Percentiles rank a stretch among this genome's conserved stretches.
phyloP scores from a whole-genome alignment of 2,797 vertebrate species.

The Catamblyrhynchus diadema region DNA sequence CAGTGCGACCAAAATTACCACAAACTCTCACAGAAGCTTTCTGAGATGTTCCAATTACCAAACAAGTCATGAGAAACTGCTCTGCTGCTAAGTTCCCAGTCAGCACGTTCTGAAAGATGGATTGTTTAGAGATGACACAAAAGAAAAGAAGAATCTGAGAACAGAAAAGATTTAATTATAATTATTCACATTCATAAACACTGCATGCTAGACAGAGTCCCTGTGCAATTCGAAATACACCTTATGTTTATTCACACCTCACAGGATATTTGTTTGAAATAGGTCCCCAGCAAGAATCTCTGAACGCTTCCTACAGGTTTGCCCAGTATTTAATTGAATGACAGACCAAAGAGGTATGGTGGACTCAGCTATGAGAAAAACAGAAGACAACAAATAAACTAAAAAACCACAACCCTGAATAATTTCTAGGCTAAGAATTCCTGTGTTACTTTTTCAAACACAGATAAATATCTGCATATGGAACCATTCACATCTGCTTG shows the following conservation, averaged over 20 bases:
- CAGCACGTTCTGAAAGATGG: neutral
- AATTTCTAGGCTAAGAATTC: neutral
- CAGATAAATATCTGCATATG: neutral
- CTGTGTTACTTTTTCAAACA: neutral
- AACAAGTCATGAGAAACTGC: constrained; percentile 20
- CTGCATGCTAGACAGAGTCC: neutral
- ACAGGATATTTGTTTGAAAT: neutral
- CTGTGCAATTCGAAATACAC: neutral
- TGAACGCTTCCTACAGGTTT: neutral
- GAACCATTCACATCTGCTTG: neutral
- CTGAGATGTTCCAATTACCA: constrained; percentile 25
- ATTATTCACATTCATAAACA: neutral
- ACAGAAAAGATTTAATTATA: neutral
- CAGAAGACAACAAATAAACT: neutral
- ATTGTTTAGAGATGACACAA: neutral
- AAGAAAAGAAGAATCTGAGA: neutral
- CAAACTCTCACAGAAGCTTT: constrained; percentile 8
- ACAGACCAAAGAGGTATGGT: neutral
- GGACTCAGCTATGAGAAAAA: neutral
- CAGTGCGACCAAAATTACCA: neutral
- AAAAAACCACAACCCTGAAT: neutral
- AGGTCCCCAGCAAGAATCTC: neutral
- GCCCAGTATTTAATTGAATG: neutral
- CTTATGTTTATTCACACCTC: neutral
- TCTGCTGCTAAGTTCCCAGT: constrained; percentile 4